Evolutionary conservation across 2,113 vertebrate genomes (phyloP).

Genomic region (Campylorhamphus procurvoides): DNA sequence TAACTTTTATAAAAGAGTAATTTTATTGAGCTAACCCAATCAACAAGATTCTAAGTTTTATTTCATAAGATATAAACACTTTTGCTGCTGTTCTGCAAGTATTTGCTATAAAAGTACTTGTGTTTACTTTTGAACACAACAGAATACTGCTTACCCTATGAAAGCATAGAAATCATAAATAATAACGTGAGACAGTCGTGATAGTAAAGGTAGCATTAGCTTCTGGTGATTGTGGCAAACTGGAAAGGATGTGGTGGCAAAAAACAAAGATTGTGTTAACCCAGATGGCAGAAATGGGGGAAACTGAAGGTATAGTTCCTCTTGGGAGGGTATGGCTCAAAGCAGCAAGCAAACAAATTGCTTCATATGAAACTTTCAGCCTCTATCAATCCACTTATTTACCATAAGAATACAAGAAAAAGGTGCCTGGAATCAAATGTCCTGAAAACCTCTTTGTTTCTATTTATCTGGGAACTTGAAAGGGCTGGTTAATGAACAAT

Average conservation of each 20-base stretch:
- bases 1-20: background rate
- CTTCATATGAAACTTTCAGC: background rate
- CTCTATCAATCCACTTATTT: background rate
- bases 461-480: background rate
- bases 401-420: background rate
- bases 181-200: background rate
- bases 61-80: background rate
- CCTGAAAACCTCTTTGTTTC: slow-evolving; percentile 1
- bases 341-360: background rate
- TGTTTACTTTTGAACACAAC: background rate
- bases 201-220: background rate
- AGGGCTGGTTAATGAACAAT: background rate
- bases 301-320: background rate
- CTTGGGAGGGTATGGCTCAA: background rate
- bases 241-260: background rate
- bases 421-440: background rate
- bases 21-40: background rate
- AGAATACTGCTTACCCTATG: background rate
- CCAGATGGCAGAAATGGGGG: background rate
- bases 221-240: background rate
- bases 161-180: background rate
- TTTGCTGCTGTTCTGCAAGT: background rate
- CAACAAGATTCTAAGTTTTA: background rate
- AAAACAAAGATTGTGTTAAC: background rate
- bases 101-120: background rate